These are phyloP conservation scores for Tetramorium parvispinum DNA, from an alignment of 1,140 invertebrate species.

Conservation along the genomic window DNA sequence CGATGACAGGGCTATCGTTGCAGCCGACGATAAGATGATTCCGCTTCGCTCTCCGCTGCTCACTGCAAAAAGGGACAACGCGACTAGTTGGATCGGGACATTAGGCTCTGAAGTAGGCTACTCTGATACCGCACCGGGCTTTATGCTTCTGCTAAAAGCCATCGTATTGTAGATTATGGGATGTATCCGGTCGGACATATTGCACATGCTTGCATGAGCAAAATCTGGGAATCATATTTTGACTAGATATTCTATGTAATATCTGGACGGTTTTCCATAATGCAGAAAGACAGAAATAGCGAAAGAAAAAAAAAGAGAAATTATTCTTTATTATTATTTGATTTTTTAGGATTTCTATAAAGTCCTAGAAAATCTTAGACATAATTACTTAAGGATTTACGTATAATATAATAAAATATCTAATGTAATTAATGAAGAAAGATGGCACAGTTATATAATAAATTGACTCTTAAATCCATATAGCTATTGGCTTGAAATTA, in stretches of 20 bases:
- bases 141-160: conserved; percentile 63
- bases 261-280: not conserved
- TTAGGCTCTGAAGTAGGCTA: conserved; percentile 28
- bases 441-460: not conserved
- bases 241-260: not conserved
- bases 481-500: not conserved
- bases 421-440: not conserved
- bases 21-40: conserved; percentile 30
- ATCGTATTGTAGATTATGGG: conserved; percentile 53
- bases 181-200: conserved; percentile 58
- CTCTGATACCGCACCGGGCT: conserved; percentile 37
- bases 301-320: not conserved
- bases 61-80: conserved; percentile 1
- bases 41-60: not conserved
- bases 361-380: not conserved
- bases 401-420: no score
- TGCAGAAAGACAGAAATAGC: not conserved
- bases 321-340: not conserved
- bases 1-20: conserved; percentile 44
- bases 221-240: not conserved
- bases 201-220: conserved; percentile 62
- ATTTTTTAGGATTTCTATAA: not conserved
- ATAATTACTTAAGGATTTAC: not conserved
- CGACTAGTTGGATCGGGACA: conserved; percentile 4
- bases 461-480: not conserved